Evolutionary conservation across 2,888 invertebrate genomes (phyloP).

Genomic region (Caenorhabditis angaria): DNA sequence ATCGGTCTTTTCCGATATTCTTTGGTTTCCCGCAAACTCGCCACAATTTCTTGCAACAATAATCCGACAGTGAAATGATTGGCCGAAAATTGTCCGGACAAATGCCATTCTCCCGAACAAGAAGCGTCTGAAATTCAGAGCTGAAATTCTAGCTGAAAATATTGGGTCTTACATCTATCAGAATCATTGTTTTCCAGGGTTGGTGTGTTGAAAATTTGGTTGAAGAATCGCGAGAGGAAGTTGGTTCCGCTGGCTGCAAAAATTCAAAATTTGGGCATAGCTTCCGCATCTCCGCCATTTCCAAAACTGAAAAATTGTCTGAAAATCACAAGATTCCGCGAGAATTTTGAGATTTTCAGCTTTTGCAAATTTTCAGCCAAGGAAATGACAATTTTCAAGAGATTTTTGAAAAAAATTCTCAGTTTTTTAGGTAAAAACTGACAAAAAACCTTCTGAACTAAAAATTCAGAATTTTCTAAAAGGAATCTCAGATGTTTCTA

Average conservation of each 20-base stretch:
- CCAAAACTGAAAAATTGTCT: conserved; percentile 7
- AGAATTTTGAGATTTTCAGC: too few relatives aligned
- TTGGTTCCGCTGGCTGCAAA: conserved; percentile 35
- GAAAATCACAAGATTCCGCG: conserved; percentile 6
- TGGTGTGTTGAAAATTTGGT: conserved; percentile 57
- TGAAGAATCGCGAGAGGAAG: conserved; percentile 61
- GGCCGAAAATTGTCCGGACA: conserved; percentile 85
- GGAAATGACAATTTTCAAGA: too few relatives aligned
- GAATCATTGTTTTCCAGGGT: conserved; percentile 53
- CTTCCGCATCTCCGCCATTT: too few relatives aligned
- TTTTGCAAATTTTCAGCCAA: too few relatives aligned
- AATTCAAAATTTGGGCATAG: too few relatives aligned
- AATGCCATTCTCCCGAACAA: conserved; percentile 73
- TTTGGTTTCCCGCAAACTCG: conserved; percentile 85
- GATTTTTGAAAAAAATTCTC: too few relatives aligned
- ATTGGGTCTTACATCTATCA: conserved; percentile 59
- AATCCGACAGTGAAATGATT: conserved; percentile 90
- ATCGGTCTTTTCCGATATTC: conserved; percentile 85
- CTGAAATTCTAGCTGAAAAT: too few relatives aligned
- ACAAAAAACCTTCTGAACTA: too few relatives aligned
- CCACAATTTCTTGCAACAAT: conserved; percentile 86
- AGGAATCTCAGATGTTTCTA: too few relatives aligned
- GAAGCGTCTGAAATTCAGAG: conserved; percentile 56
- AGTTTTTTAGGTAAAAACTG: too few relatives aligned
- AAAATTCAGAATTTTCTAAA: too few relatives aligned